phyloP scores from a whole-genome alignment of 2,888 invertebrate genomes.

The Rotaria sp. region DNA sequence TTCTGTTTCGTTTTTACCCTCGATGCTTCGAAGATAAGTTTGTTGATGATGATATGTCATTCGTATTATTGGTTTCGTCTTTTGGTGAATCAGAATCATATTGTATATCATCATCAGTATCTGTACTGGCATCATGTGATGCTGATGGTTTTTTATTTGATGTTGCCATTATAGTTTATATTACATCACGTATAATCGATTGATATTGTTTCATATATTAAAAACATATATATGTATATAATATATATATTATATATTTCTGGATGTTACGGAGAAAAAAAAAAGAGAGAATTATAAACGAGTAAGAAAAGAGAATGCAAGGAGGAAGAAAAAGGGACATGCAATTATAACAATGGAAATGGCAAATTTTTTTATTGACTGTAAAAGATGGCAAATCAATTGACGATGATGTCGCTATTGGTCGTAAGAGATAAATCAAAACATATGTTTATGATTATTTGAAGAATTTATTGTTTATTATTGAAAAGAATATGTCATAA shows the following conservation, averaged over 20 bases:
- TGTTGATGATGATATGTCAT: background rate
- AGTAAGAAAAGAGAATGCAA: background rate
- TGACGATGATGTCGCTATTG: background rate
- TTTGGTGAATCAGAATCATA: background rate
- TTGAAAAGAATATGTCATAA: too few species aligned
- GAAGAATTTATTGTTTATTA: too few species aligned
- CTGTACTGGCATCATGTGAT: background rate
- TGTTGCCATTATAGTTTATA: background rate
- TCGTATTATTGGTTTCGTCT: background rate
- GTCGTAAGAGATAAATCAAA: too few species aligned
- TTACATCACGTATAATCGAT: background rate
- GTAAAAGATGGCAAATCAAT: background rate
- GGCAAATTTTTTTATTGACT: background rate
- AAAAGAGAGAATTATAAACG: background rate
- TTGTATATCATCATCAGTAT: slow-evolving; percentile 1
- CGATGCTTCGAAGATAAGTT: background rate
- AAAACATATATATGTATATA: background rate
- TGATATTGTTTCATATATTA: background rate
- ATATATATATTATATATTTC: background rate
- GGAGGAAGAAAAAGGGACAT: background rate
- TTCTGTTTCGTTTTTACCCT: background rate
- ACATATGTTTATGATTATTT: too few species aligned
- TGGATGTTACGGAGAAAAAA: background rate
- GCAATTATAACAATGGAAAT: background rate
- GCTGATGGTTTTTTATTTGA: background rate